These are phyloP conservation scores for Pterobdella sp. DNA, from an alignment of 2,888 invertebrate species.

Conservation along the genomic window DNA sequence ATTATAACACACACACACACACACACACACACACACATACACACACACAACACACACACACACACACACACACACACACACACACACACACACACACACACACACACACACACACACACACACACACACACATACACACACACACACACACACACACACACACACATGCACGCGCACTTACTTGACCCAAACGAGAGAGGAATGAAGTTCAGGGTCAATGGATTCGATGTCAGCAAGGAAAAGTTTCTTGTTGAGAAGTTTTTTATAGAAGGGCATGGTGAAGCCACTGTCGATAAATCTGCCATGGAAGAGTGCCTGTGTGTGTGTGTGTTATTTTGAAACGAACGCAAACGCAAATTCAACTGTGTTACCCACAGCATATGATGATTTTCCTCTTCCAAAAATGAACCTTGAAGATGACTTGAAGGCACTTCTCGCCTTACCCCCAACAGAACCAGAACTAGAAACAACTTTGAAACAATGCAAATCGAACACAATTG, in stretches of 20 bases:
- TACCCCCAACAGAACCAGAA: too few species aligned
- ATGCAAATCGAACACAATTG: too few species aligned
- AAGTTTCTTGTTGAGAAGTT: slow-evolving; percentile 95
- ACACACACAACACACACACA: not conserved
- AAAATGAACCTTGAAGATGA: too few species aligned
- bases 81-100: slow-evolving; percentile 36
- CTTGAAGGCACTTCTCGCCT: too few species aligned
- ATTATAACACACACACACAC: slow-evolving; percentile 16
- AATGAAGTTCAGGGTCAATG: slow-evolving; percentile 96
- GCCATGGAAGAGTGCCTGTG: slow-evolving; percentile 86
- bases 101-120: slow-evolving; percentile 41
- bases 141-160: not conserved
- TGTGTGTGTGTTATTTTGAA: too few species aligned
- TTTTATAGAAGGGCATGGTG: slow-evolving; percentile 98
- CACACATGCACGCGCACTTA: slow-evolving; percentile 41
- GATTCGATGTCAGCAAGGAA: slow-evolving; percentile 96
- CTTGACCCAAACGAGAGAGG: slow-evolving; percentile 72
- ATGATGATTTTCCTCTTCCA: too few species aligned
- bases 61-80: not conserved
- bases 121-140: not conserved
- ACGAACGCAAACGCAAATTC: too few species aligned
- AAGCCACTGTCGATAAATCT: slow-evolving; percentile 98
- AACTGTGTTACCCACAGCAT: too few species aligned
- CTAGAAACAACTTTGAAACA: too few species aligned
- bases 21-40: not conserved